Base-by-base conservation (phyloP, 2,888 invertebrate genomes). In the Reticulitermes lucifugus region DNA sequence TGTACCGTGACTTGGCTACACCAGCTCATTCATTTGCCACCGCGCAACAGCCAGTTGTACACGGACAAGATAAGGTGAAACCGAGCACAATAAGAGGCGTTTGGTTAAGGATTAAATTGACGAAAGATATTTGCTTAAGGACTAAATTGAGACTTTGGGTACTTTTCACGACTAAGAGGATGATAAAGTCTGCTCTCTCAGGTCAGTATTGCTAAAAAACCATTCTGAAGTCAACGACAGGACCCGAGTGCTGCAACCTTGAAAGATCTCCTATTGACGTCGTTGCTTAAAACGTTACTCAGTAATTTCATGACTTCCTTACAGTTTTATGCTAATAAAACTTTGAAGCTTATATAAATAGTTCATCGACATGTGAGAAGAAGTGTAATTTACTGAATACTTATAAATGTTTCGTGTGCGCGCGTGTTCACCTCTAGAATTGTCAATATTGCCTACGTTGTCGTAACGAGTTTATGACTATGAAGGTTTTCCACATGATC, bases 401-500 rank as follows among this genome's bases (percentile, higher is more conserved):
- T 22, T 9, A 14, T 71, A 14, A 25, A 12, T 25, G n/a, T 29
- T 9, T 71, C 5, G 35, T 29, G 71, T 35, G 71, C 25, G 73
- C 12, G 55, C 18, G 6, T 65, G n/a, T 65, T 65, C 65, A 25
- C 65, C 65, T 65, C 41, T 35, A 73, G 73, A 10, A 41, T 73
- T 14, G 12, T 14, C 18, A 73, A 2, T 73, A 18, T 35, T 73
- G 73, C 73, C 41, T 41, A 73, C 73, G 41, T 73, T 41, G 25
- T 12, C 21, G 2, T 41, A 73, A n/a, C 65, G 25, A 65, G 6
- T 6, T 73, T 29, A 43, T 9, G 4, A n/a, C 77, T 25, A 77
- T 77, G 77, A 77, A 77, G n/a, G 77, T 70, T 35, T 81, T 81
- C 43, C 81, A 81, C n/a, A 81, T 70, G 81, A 81, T 81, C 43